Evolutionary conservation across 2,888 invertebrate genomes (phyloP), one percentile per base, ranked within the genome.

Genomic region (Meteorus colon): DNA sequence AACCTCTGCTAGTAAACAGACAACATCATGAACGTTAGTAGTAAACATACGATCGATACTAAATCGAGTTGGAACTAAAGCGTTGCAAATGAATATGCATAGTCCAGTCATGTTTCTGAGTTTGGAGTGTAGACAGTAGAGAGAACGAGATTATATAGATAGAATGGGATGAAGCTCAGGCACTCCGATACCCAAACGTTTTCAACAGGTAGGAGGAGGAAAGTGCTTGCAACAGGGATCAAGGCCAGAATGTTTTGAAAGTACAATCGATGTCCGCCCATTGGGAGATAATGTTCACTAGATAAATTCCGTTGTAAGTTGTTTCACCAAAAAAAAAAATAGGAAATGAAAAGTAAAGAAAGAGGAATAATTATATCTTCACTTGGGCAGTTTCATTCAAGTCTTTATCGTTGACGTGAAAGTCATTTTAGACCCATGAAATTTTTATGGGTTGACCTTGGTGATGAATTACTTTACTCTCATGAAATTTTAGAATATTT

Each of bases 241-340:
- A 65, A 65, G 34, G 65, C 65, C 37, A 55, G 19, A n/a, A 65
- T 65, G 65, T 37, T 65, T 65, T 65, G 37, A 65, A 65, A 37
- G 6, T 34, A n/a, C 37, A 8, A 37, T 65, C 65, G 34, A 65
- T 65, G 65, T n/a, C 8, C 34, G 55, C 10, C 19, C 55, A 55
- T 55, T 55, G 19, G 19, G 10, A 19, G 55, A 24, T 55, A 55
- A 55, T 19, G 55, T 55, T 24, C 55, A 55, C 55, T 55, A 19
- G n/a, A 55, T 55, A 24, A 55, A 55, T 55, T n/a, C 24, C 1
- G 19, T 55, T 19, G 19, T 1, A 19, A 19, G 19, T 8, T 55
- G 19, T 6, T 19, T 2, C n/a, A 19, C 19, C 55, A 55, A n/a
- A 48, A 48, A n/a, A n/a, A 16, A 55, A 3, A 19, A 55, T 10